Evolutionary conservation across 1,140 invertebrate genomes (phyloP).

Genomic region (Penaeus japonicus): DNA sequence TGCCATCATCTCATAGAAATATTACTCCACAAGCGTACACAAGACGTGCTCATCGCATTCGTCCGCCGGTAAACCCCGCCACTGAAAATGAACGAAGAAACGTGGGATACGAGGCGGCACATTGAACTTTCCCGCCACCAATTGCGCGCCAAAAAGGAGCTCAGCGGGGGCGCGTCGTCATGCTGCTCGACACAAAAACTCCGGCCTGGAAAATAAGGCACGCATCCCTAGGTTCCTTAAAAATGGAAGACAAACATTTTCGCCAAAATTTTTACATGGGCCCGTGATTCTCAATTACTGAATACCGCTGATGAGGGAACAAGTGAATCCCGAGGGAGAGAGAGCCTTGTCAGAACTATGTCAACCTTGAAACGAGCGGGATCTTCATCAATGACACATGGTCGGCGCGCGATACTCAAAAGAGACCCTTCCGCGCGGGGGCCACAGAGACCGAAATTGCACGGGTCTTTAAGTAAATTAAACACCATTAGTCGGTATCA

Average conservation of each 20-base stretch:
- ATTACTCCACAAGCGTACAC: too few species aligned
- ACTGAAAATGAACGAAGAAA: not conserved
- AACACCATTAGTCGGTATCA: conserved; percentile 28
- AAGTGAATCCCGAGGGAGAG: conserved; percentile 35
- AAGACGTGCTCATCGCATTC: too few species aligned
- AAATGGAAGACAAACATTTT: conserved; percentile 40
- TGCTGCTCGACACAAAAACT: conserved; percentile 15
- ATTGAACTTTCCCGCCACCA: conserved; percentile 28
- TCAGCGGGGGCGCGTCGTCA: conserved; percentile 10
- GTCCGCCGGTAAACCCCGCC: too few species aligned
- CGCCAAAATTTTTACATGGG: conserved; percentile 25
- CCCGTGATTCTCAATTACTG: conserved; percentile 35
- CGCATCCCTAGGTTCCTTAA: conserved; percentile 11
- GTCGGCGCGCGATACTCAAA: not conserved
- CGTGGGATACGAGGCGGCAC: not conserved
- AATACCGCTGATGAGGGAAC: conserved; percentile 41
- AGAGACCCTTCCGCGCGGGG: not conserved
- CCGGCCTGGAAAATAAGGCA: not conserved
- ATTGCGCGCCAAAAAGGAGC: conserved; percentile 18
- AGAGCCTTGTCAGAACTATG: conserved; percentile 23
- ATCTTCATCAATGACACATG: not conserved
- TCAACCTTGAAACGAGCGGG: conserved; percentile 23
- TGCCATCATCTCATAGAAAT: too few species aligned
- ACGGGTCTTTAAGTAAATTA: conserved; percentile 1
- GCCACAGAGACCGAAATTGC: not conserved